phyloP scores from a whole-genome alignment of 2,888 invertebrate genomes.

The Aquatica leii region DNA sequence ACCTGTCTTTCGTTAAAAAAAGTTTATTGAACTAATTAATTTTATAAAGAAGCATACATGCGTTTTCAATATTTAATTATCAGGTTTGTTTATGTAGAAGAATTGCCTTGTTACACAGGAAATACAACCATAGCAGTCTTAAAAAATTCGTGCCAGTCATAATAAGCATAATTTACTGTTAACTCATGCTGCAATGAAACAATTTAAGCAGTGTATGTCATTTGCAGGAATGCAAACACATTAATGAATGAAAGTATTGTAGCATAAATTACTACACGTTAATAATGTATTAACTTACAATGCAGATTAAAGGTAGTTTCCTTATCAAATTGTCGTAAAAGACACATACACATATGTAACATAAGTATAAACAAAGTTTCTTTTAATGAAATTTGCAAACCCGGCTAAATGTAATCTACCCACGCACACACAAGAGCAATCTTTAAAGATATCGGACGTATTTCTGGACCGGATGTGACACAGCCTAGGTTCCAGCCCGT shows the following conservation, averaged over 20 bases:
- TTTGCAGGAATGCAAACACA: conserved; percentile 26
- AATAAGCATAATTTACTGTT: conserved; percentile 7
- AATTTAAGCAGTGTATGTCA: conserved; percentile 27
- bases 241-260: conserved; percentile 26
- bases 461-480: conserved; percentile 39
- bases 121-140: too few species aligned
- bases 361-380: conserved; percentile 33
- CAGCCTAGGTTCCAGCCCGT: conserved; percentile 32
- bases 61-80: too few species aligned
- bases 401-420: conserved; percentile 33
- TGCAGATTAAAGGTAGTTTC: not conserved
- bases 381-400: conserved; percentile 35
- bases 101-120: not conserved
- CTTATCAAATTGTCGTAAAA: conserved; percentile 27
- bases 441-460: conserved; percentile 34
- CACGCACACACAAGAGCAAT: conserved; percentile 33
- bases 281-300: conserved; percentile 10
- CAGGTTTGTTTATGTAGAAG: not conserved
- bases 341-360: conserved; percentile 26
- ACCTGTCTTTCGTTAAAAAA: too few species aligned
- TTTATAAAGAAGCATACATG: too few species aligned
- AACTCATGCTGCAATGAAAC: conserved; percentile 15
- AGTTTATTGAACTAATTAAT: too few species aligned
- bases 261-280: not conserved
- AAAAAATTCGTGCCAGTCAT: conserved; percentile 19